A percentile compares a stretch with the other conserved stretches of the same genome.
These are phyloP conservation scores for Tipula vernalis DNA, from an alignment of 2,888 invertebrate genomes.

Conservation along the genomic window DNA sequence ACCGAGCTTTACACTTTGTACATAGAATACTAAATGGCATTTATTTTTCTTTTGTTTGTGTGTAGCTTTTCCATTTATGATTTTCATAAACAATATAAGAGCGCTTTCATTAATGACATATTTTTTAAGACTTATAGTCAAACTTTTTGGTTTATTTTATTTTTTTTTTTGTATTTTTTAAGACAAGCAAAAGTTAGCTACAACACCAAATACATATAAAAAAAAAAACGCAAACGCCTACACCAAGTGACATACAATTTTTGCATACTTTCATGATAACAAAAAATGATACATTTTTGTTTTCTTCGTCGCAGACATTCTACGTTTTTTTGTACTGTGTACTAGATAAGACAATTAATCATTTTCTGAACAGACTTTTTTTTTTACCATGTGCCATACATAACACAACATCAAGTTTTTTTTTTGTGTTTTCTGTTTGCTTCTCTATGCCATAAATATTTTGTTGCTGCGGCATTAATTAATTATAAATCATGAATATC, in stretches of 20 bases:
- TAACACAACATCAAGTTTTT: not conserved
- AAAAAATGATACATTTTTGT: not conserved
- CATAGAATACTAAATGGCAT: not conserved
- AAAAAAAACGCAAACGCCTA: not conserved
- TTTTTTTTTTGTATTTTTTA: not conserved
- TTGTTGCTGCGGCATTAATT: not conserved
- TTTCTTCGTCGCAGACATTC: not conserved
- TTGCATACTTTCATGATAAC: not conserved
- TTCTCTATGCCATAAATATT: not conserved
- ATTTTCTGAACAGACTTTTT: not conserved
- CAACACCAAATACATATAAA: not conserved
- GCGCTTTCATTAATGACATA: not conserved
- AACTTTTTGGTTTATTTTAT: not conserved
- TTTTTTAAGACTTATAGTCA: not conserved
- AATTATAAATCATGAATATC: slow-evolving; percentile 4
- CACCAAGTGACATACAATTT: not conserved
- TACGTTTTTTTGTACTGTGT: not conserved
- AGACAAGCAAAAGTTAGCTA: not conserved
- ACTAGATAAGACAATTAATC: not conserved
- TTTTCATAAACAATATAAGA: not conserved
- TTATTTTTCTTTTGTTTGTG: not conserved
- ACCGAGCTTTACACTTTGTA: not conserved
- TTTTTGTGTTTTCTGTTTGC: not conserved
- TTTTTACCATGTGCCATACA: not conserved
- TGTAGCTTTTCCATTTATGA: no score